Evolutionary conservation across 2,797 vertebrate genomes (phyloP).

Genomic region (Salarias fasciatus): DNA sequence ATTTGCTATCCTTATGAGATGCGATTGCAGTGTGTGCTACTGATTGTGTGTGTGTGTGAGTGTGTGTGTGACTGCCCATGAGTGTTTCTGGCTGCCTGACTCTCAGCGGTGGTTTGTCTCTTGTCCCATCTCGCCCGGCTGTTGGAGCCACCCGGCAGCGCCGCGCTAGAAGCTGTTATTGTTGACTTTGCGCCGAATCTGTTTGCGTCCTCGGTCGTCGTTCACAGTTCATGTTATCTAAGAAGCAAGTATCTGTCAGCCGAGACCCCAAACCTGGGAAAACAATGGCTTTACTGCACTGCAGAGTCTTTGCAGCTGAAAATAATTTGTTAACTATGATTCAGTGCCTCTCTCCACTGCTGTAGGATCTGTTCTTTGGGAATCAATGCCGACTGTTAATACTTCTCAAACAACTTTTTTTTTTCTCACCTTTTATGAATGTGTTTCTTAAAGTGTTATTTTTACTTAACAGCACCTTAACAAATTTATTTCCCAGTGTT

Average conservation of each 20-base stretch:
- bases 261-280: too few relatives aligned
- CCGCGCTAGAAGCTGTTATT: slow-evolving; percentile 22
- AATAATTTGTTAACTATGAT: too few relatives aligned
- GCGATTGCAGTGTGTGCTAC: slow-evolving; percentile 46
- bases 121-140: slow-evolving; percentile 28
- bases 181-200: slow-evolving; percentile 21
- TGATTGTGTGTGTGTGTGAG: slow-evolving; percentile 37
- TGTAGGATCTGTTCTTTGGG: too few relatives aligned
- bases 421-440: not conserved
- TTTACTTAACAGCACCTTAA: not conserved
- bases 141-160: slow-evolving; percentile 27
- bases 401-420: not conserved
- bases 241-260: not conserved
- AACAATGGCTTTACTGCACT: too few relatives aligned
- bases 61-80: slow-evolving; percentile 1
- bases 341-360: too few relatives aligned
- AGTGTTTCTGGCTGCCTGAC: slow-evolving; percentile 25
- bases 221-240: slow-evolving; percentile 9
- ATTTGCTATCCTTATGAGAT: slow-evolving; percentile 44
- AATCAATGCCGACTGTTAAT: too few relatives aligned
- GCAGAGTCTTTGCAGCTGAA: too few relatives aligned
- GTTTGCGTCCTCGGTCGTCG: slow-evolving; percentile 22
- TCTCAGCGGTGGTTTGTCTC: slow-evolving; percentile 18
- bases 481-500: not conserved
- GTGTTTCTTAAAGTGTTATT: too few relatives aligned